Conservation (phyloP, 2,113 vertebrate species). For the Petroica traversi region DNA sequence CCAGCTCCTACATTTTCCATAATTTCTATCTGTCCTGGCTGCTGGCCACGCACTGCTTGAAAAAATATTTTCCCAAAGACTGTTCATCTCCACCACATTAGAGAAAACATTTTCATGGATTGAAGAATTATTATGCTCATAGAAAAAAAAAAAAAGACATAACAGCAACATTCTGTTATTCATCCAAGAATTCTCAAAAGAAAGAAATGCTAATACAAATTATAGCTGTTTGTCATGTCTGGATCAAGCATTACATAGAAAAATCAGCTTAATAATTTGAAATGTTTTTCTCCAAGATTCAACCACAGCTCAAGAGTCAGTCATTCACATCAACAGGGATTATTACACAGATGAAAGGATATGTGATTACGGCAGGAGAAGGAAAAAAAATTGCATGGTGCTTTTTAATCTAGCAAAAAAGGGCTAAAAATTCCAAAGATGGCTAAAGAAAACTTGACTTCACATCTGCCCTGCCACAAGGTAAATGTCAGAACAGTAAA, state of each 20-base stretch:
- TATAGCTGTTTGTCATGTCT: neutral
- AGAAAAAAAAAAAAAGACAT: neutral
- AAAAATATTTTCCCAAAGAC: constrained; percentile 49
- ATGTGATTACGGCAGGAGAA: neutral
- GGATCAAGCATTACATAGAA: neutral
- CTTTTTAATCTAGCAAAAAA: neutral
- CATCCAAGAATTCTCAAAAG: neutral
- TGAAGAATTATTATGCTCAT: neutral
- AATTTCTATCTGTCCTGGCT: constrained; percentile 8
- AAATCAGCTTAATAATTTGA: neutral
- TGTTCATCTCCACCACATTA: neutral
- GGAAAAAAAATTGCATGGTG: neutral
- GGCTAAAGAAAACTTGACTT: neutral
- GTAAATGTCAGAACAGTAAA: neutral
- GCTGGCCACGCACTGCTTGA: neutral
- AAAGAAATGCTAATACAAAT: neutral
- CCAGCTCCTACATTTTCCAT: neutral
- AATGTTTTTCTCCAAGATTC: neutral
- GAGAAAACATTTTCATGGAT: neutral
- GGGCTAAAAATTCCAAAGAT: neutral
- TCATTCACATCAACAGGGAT: neutral
- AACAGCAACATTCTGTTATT: neutral
- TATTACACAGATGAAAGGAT: neutral
- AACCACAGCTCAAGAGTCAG: neutral
- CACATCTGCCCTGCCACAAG: neutral